A percentile compares a stretch with the other conserved stretches of the same genome.
phyloP scores from a whole-genome alignment of 1,140 invertebrate genomes.

The Sipha flava region DNA sequence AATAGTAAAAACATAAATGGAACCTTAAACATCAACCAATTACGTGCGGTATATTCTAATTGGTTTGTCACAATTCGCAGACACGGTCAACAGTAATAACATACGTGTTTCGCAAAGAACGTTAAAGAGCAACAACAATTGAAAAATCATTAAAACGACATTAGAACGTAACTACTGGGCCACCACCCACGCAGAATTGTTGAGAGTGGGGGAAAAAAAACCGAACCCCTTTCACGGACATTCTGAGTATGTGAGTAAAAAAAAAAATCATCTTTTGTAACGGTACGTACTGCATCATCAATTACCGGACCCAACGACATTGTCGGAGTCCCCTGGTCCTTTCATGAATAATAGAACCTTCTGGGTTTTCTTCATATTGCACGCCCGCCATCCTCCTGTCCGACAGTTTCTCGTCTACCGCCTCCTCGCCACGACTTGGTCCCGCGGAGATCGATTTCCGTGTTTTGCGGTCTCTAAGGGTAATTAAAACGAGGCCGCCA shows the following conservation, averaged over 20 bases:
- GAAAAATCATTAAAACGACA: not conserved
- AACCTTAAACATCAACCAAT: too few species aligned
- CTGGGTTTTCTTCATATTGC: slow-evolving; percentile 13
- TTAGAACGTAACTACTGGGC: not conserved
- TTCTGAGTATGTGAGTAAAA: not conserved
- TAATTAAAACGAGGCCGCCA: slow-evolving; percentile 17
- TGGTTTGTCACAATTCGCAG: too few species aligned
- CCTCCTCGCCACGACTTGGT: too few species aligned
- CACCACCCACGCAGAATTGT: not conserved
- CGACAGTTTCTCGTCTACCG: too few species aligned
- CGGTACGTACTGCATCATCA: slow-evolving; percentile 16
- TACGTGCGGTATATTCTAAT: too few species aligned
- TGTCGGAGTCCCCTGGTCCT: not conserved
- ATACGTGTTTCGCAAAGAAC: not conserved
- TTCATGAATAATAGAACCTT: slow-evolving; percentile 22
- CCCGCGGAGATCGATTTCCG: not conserved
- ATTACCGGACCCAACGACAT: slow-evolving; percentile 26
- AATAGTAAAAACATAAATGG: too few species aligned
- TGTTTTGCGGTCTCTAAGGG: slow-evolving; percentile 2
- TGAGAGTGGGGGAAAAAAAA: too few species aligned
- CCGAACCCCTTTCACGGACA: slow-evolving; percentile 6
- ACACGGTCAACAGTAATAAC: not conserved
- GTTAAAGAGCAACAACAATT: not conserved
- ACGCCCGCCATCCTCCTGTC: not conserved
- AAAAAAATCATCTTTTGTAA: slow-evolving; percentile 20